Percentiles rank a stretch among this genome's conserved stretches.
These are phyloP conservation scores for Petrosia ficiformis DNA, from an alignment of 37 sponge, comb jelly and placozoan genomes.

Conservation along the genomic window DNA sequence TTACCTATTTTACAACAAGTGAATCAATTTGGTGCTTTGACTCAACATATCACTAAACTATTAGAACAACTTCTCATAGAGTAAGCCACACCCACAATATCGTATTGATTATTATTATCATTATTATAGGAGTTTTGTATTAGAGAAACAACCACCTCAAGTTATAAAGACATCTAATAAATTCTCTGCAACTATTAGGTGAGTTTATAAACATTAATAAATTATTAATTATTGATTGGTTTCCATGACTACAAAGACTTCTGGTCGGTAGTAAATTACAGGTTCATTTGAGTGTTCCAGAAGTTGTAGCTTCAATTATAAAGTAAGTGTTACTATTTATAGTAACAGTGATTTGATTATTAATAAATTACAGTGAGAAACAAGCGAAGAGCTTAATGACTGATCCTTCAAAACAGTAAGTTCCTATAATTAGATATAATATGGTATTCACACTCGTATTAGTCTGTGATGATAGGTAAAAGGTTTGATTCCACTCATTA, in stretches of 20 bases:
- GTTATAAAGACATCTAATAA: slow-evolving; percentile 93
- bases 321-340: slow-evolving; percentile 47
- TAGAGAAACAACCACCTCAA: slow-evolving; percentile 98
- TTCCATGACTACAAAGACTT: slow-evolving; percentile 25
- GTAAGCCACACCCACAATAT: too few relatives aligned
- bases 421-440: background rate
- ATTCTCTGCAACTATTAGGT: slow-evolving; percentile 85
- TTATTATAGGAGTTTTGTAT: slow-evolving; percentile 78
- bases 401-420: slow-evolving; percentile 69
- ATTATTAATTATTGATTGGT: background rate
- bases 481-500: slow-evolving; percentile 54
- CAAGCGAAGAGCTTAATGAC: slow-evolving; percentile 64
- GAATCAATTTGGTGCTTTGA: slow-evolving; percentile 19
- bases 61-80: slow-evolving; percentile 36
- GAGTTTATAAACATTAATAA: slow-evolving; percentile 6
- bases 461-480: slow-evolving; percentile 85
- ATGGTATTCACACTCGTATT: background rate
- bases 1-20: slow-evolving; percentile 1
- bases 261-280: slow-evolving; percentile 87
- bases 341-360: background rate
- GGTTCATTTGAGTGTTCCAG: slow-evolving; percentile 83
- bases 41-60: slow-evolving; percentile 39
- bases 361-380: slow-evolving; percentile 61
- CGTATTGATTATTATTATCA: background rate
- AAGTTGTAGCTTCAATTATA: slow-evolving; percentile 78